Percentiles rank a stretch among this genome's conserved stretches.
Evolutionary conservation across 2,888 invertebrate species (phyloP).

Genomic region (Amphipoea lucens): DNA sequence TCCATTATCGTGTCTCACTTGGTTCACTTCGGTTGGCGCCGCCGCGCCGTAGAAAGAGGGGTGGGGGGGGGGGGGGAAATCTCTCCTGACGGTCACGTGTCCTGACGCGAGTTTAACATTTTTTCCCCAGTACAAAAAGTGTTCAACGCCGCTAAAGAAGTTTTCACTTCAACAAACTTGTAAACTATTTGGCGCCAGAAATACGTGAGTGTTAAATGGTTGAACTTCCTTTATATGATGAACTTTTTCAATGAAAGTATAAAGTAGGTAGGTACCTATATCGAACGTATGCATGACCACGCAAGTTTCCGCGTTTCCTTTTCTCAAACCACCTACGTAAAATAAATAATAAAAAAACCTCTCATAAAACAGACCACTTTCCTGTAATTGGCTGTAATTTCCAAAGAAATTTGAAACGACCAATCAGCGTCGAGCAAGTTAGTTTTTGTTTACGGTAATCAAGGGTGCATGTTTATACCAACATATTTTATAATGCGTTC

Average conservation of each 20-base stretch:
- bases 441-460: constrained; percentile 62
- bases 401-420: constrained; percentile 41
- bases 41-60: no score
- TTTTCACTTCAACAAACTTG: no score
- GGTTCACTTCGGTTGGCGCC: no score
- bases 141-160: no score
- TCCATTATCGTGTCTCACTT: no score
- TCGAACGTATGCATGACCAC: background rate
- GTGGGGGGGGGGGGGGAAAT: no score
- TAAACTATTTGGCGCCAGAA: background rate
- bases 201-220: background rate
- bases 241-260: background rate
- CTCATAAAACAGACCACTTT: constrained; percentile 24
- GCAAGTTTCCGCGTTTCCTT: background rate
- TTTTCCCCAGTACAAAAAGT: no score
- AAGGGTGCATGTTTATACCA: constrained; percentile 53
- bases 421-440: constrained; percentile 54
- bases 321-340: background rate
- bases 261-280: background rate
- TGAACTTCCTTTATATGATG: background rate
- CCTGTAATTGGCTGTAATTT: constrained; percentile 55
- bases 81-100: no score
- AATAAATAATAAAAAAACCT: constrained; percentile 47
- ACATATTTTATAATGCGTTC: constrained; percentile 13
- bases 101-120: no score